Evolutionary conservation across 2,113 vertebrate genomes (phyloP).

Genomic region (Paracanthobrama guichenoti): DNA sequence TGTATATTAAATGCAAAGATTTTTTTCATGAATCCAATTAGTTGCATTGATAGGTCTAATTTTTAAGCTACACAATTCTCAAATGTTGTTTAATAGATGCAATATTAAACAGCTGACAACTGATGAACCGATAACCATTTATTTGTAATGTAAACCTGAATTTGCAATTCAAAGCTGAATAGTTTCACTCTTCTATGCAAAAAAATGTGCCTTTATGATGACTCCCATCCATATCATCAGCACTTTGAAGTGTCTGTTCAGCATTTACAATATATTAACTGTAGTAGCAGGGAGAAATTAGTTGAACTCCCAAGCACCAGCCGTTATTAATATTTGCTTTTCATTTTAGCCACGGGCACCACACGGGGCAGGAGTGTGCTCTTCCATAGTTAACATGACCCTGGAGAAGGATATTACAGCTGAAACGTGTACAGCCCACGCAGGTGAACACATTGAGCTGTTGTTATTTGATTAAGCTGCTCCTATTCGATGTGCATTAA

Average conservation of each 20-base stretch:
- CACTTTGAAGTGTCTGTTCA: constrained; percentile 18
- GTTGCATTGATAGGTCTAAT: neutral
- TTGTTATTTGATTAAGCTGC: constrained; percentile 51
- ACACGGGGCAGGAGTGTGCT: constrained; percentile 61
- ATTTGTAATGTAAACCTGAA: constrained; percentile 5
- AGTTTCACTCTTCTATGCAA: neutral
- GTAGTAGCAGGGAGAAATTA: constrained; percentile 62
- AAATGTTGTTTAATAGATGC: neutral
- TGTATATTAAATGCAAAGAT: neutral
- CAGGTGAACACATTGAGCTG: constrained; percentile 50
- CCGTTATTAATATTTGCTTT: constrained; percentile 84
- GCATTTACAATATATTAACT: constrained; percentile 34
- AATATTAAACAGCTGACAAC: neutral
- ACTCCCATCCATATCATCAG: constrained; percentile 20
- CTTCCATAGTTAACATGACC: constrained; percentile 59
- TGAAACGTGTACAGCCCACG: constrained; percentile 38
- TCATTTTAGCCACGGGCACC: constrained; percentile 72
- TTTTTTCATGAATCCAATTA: neutral
- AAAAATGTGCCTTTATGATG: neutral
- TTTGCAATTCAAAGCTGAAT: neutral
- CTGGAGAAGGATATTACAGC: constrained; percentile 71
- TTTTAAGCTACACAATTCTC: neutral
- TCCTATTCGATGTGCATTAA: constrained; percentile 4
- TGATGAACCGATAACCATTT: neutral
- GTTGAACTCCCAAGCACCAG: constrained; percentile 66